A percentile compares a stretch with the other conserved stretches of the same genome.
Evolutionary conservation across 2,888 invertebrate species (phyloP).

Genomic region (Catocala nupta): DNA sequence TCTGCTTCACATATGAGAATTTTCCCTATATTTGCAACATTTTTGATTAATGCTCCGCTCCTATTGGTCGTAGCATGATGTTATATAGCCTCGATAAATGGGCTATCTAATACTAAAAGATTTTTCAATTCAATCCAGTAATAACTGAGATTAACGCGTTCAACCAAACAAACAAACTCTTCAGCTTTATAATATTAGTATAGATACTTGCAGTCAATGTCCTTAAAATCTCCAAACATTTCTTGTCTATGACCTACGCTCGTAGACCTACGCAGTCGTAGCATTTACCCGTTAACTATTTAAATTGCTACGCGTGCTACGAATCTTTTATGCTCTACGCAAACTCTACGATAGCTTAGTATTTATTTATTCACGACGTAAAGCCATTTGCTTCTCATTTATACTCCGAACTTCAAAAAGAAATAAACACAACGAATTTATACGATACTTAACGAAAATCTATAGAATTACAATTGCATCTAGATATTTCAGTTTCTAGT

Average conservation of each 20-base stretch:
- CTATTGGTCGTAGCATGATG: too few relatives aligned
- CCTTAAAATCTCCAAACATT: background rate
- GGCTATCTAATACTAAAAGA: too few relatives aligned
- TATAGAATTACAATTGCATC: constrained; percentile 45
- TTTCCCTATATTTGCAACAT: too few relatives aligned
- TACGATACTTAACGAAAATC: constrained; percentile 37
- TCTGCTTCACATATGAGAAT: too few relatives aligned
- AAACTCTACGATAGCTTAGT: constrained; percentile 20
- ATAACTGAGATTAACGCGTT: too few relatives aligned
- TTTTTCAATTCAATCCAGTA: too few relatives aligned
- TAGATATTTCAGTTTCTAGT: constrained; percentile 40
- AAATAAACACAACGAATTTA: constrained; percentile 46
- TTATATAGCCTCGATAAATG: too few relatives aligned
- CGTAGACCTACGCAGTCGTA: constrained; percentile 20
- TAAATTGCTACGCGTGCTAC: constrained; percentile 45
- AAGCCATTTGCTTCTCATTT: constrained; percentile 31
- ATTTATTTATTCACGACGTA: constrained; percentile 40
- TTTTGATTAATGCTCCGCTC: too few relatives aligned
- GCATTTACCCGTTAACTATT: constrained; percentile 35
- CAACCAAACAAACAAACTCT: too few relatives aligned
- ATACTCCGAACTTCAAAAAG: constrained; percentile 37
- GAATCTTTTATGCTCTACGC: constrained; percentile 36
- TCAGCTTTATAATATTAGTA: too few relatives aligned
- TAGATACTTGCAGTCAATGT: background rate
- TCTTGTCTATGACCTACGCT: constrained; percentile 19